Evolutionary conservation across 2,888 invertebrate species (phyloP).

Genomic region (Scaptodrosophila latifasciaeformis): DNA sequence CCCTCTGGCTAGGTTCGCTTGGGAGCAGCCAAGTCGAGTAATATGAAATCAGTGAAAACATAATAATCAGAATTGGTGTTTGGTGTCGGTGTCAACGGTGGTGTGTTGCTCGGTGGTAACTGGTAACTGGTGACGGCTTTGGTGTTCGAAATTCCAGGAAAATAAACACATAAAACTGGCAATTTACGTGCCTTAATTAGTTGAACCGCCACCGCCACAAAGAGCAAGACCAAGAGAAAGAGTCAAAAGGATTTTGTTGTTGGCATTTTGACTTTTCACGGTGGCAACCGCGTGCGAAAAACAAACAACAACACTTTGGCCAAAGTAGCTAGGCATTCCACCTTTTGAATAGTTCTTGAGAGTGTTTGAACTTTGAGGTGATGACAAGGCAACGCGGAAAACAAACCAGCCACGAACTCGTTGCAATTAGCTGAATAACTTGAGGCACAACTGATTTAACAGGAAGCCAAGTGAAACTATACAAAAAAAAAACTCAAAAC

Average conservation of each 20-base stretch:
- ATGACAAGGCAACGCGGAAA: slow-evolving; percentile 4
- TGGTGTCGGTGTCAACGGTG: slow-evolving; percentile 21
- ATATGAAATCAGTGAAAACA: slow-evolving; percentile 34
- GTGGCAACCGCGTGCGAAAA: slow-evolving; percentile 11
- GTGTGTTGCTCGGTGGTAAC: slow-evolving; percentile 36
- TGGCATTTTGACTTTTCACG: too few relatives aligned
- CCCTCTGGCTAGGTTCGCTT: background rate
- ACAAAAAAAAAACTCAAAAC: slow-evolving; percentile 20
- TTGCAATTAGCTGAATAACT: slow-evolving; percentile 35
- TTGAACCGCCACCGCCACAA: slow-evolving; percentile 23
- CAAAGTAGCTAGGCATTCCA: too few relatives aligned
- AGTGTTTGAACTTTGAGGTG: slow-evolving; percentile 1
- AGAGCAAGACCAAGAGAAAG: background rate
- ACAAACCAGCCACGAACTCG: slow-evolving; percentile 5
- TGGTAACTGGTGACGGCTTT: background rate
- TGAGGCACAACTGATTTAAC: too few relatives aligned
- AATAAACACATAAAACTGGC: slow-evolving; percentile 49
- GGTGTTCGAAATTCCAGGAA: slow-evolving; percentile 13
- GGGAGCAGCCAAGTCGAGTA: too few relatives aligned
- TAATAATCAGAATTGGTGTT: slow-evolving; percentile 32
- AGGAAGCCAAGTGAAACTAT: too few relatives aligned
- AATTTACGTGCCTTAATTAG: slow-evolving; percentile 56
- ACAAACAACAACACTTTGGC: slow-evolving; percentile 1
- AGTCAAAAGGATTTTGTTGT: too few relatives aligned
- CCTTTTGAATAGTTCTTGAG: too few relatives aligned